Conservation (phyloP, 2,113 vertebrate species). For the Erythrocebus patas region DNA sequence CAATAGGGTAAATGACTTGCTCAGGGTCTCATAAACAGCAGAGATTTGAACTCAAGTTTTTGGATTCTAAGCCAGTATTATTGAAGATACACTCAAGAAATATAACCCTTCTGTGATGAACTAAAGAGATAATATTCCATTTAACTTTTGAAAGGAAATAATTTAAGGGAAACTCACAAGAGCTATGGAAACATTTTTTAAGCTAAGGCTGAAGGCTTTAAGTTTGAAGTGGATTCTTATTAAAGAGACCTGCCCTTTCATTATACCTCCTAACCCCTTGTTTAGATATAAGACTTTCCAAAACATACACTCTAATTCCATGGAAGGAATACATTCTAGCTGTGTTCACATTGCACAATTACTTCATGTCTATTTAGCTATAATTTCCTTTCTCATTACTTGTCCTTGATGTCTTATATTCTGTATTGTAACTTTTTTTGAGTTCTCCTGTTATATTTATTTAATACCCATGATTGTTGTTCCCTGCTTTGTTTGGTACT, state of each 20-base stretch:
- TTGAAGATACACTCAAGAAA: background rate
- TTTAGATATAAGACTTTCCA: background rate
- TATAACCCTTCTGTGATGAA: background rate
- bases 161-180: background rate
- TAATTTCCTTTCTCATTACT: background rate
- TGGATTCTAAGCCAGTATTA: background rate
- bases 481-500: background rate
- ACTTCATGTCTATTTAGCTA: background rate
- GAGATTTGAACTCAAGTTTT: background rate
- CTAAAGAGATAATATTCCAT: background rate
- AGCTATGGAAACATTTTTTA: background rate
- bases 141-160: background rate
- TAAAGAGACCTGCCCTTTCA: background rate
- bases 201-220: background rate
- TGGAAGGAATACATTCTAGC: background rate
- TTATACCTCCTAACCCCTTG: background rate
- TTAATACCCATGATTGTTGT: background rate
- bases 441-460: background rate
- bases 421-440: background rate
- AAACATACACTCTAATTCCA: background rate
- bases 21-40: background rate
- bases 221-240: slow-evolving; percentile 7
- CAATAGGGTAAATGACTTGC: background rate
- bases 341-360: background rate
- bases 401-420: background rate